A percentile compares a stretch with the other conserved stretches of the same genome.
Conservation (phyloP, 2,113 vertebrate genomes). For the Salvelinus fontinalis region DNA sequence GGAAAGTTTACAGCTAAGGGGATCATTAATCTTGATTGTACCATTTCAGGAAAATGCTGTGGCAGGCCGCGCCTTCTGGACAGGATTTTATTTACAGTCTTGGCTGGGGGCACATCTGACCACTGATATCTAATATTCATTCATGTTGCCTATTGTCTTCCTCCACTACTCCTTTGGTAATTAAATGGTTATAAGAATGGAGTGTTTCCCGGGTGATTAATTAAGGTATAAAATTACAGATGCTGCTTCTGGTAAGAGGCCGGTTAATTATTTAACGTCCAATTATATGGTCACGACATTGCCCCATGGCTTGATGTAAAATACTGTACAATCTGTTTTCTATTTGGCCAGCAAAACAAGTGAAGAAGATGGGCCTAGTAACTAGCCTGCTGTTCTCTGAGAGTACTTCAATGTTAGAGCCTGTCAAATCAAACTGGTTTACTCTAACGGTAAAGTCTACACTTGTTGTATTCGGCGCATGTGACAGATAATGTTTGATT, state of each 20-base stretch:
- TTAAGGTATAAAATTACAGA: conserved; percentile 57
- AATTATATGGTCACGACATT: conserved; percentile 59
- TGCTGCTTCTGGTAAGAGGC: conserved; percentile 50
- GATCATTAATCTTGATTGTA: conserved; percentile 67
- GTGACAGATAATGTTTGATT: not conserved
- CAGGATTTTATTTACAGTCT: conserved; percentile 57
- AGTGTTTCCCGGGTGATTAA: conserved; percentile 61
- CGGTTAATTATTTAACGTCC: conserved; percentile 66
- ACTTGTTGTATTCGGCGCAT: no score
- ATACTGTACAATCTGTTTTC: conserved; percentile 31
- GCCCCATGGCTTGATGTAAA: conserved; percentile 51
- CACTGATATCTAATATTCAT: conserved; percentile 66
- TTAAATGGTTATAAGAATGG: conserved; percentile 62
- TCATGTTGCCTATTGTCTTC: conserved; percentile 63
- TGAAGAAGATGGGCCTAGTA: not conserved
- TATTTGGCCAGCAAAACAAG: conserved; percentile 12
- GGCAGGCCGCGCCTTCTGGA: conserved; percentile 22
- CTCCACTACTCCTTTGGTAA: conserved; percentile 51
- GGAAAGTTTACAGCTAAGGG: conserved; percentile 38
- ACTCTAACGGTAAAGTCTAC: not conserved
- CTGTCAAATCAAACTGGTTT: not conserved
- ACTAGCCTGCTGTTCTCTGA: not conserved
- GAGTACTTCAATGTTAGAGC: not conserved
- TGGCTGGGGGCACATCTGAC: conserved; percentile 52
- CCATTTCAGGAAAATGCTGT: conserved; percentile 51